Evolutionary conservation across 1,140 invertebrate genomes (phyloP), one percentile per base, ranked within the genome.

Genomic region (Camponotus vicinus): DNA sequence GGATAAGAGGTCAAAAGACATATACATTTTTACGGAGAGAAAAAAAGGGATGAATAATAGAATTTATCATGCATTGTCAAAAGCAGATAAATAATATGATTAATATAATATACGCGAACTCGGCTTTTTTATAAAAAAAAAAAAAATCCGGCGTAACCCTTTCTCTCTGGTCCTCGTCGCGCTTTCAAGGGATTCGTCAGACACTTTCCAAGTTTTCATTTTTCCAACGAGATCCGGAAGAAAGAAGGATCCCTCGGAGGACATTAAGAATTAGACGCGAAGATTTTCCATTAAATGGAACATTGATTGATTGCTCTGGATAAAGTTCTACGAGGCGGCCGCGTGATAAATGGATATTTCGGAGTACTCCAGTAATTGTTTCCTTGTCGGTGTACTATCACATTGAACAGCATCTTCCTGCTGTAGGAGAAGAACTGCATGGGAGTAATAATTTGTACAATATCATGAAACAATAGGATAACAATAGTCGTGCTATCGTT

Each of bases 271-370:
- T 90, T 88, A 82, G 88, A 82, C 63, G 61, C 52, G 66, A 86
- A 88, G 79, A 88, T 88, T 89, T 90, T 88, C 88, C 86, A 88
- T 90, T 90, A 90, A 88, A 90, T 57, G 79, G 70, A 90, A 90
- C 87, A 90, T 90, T 90, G 88, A 90, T 90, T 88, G 88, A 90
- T 90, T 84, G 70, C 85, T 64, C 66, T 69, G 85, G 73, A 88
- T 90, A 77, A 83, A 90, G 86, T 86, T 90, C 87, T 77, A 73
- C 69, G 75, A 79, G 67, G 83, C 64, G 70, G 79, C 55, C 78
- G 21, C 66, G 77, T 90, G 88, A 90, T 88, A 88, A 90, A 90
- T 90, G 87, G 87, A 79, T 86, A 83, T 86, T 88, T 78, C 59
- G 42, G 71, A 82, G 82, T 86, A 70, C 77, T 59, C 49, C 79